phyloP scores from a whole-genome alignment of 2,113 vertebrate species.

The Raja brachyura region DNA sequence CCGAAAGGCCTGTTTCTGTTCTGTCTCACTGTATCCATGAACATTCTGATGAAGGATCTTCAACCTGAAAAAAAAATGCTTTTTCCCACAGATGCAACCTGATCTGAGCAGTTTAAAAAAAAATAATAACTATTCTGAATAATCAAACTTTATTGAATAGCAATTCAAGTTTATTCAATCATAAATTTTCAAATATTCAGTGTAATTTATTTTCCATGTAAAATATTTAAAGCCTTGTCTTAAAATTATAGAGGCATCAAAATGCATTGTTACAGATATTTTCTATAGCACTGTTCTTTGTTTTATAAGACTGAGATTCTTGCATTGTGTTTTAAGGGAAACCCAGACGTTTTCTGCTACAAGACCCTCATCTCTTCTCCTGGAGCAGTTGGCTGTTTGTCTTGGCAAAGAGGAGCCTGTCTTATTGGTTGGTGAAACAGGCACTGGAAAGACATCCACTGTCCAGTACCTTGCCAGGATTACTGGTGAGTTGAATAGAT shows the following conservation, averaged over 20 bases:
- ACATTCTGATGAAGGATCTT: background rate
- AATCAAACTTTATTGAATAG: background rate
- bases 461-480: constrained; percentile 83
- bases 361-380: constrained; percentile 74
- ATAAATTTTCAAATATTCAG: background rate
- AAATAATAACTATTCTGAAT: too few species aligned
- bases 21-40: background rate
- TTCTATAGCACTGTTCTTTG: background rate
- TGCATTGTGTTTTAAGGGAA: constrained; percentile 52
- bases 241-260: too few species aligned
- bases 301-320: background rate
- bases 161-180: background rate
- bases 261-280: too few species aligned
- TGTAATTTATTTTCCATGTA: background rate
- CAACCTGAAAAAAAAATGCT: too few species aligned
- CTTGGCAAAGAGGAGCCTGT: constrained; percentile 79
- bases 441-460: constrained; percentile 91
- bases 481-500: constrained; percentile 62
- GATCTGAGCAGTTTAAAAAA: too few species aligned
- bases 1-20: background rate
- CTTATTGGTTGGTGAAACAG: constrained; percentile 89
- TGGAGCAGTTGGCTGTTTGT: constrained; percentile 86
- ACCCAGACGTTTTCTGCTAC: constrained; percentile 83
- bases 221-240: too few species aligned
- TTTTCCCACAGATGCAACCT: too few species aligned